Evolutionary conservation across 2,888 invertebrate genomes (phyloP), one percentile per base, ranked within the genome.

Genomic region (Agrotis segetum): DNA sequence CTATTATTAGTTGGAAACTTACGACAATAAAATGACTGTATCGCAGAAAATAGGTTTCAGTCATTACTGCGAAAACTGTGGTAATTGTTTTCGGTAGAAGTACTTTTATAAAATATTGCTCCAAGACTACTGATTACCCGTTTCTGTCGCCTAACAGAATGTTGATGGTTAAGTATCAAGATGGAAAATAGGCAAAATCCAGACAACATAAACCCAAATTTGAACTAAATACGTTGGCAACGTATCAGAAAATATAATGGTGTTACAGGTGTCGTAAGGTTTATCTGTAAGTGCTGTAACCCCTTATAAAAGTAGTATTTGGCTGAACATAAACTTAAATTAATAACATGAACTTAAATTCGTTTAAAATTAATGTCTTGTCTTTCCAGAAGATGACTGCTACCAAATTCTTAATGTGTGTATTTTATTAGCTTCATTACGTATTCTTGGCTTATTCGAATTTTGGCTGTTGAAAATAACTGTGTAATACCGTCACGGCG

Each of bases 381-480:
- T 55, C 24, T 62, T 71, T 76, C n/a, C 7, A 55, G 24, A 70
- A 74, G 50, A 67, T 34, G 49, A 19, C 24, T 69, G 29, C 64
- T 67, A 67, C 52, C n/a, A 62, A 73, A 72, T 79, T 73, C 47
- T 81, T 77, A 46, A 65, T 34, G 62, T 58, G 64, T 77, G 53
- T 73, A 67, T 74, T 81, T 81, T 81, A 81, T 74, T 67, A 67
- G 65, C 65, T 66, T 77, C 63, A 66, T 70, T 67, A 81, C 66
- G 74, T 81, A 56, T 81, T 81, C 65, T 66, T 68, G 78, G 74
- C 63, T 78, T 80, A 77, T 78, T 75, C 77, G 64, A 69, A 75
- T 83, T 79, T 79, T 71, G 69, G 69, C 74, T 74, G 83, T 67
- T 73, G 63, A 73, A 85, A 84, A 85, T 84, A 84, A 85, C 77